Percentiles rank a stretch among this genome's conserved stretches.
Evolutionary conservation across 92 coral and sea anemone genomes (phyloP).

Genomic region (Parazoanthus swiftii): DNA sequence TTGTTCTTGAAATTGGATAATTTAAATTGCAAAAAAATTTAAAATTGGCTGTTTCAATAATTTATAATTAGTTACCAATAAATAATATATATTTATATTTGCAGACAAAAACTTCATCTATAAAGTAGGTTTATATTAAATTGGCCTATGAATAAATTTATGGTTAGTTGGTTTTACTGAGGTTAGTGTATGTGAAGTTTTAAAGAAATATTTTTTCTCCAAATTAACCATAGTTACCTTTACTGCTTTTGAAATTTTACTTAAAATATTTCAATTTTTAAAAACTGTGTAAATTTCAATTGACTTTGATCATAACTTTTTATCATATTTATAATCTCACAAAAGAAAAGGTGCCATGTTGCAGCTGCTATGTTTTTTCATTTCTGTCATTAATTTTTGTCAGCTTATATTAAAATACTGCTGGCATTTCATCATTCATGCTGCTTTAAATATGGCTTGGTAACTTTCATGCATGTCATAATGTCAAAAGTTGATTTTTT

Average conservation of each 20-base stretch:
- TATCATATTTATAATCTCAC: background rate
- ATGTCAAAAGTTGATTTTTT: too few species aligned
- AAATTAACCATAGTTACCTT: background rate
- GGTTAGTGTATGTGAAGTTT: background rate
- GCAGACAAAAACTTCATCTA: too few species aligned
- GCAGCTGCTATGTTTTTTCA: background rate
- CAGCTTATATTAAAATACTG: background rate
- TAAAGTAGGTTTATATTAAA: too few species aligned
- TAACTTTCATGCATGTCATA: too few species aligned
- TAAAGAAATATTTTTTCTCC: too few species aligned
- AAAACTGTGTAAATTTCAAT: background rate
- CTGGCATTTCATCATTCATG: conserved; percentile 1
- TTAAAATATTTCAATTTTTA: background rate
- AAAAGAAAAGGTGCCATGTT: background rate
- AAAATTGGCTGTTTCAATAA: background rate
- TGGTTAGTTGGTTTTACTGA: background rate
- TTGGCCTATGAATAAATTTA: too few species aligned
- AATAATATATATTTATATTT: too few species aligned
- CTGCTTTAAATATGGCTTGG: background rate
- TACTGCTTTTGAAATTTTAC: background rate
- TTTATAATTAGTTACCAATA: too few species aligned
- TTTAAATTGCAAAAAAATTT: background rate
- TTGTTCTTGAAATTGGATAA: background rate
- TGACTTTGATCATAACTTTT: background rate
- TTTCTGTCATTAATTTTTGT: background rate